Evolutionary conservation across 2,888 invertebrate species (phyloP).

Genomic region (Euzetes globulus): DNA sequence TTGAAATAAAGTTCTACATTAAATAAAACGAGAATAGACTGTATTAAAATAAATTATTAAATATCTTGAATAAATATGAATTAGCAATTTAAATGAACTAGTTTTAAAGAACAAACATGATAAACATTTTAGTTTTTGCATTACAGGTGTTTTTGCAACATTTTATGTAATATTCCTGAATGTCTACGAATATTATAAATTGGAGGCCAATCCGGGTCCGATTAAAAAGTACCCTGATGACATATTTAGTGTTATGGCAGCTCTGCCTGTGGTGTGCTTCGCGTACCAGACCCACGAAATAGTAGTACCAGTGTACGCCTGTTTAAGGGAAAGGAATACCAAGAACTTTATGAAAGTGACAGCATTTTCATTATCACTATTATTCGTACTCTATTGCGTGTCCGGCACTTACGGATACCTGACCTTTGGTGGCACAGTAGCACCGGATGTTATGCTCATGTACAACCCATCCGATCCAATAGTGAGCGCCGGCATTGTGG

Average conservation of each 20-base stretch:
- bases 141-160: slow-evolving; percentile 11
- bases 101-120: too few species aligned
- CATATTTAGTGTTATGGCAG: slow-evolving; percentile 41
- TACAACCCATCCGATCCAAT: slow-evolving; percentile 50
- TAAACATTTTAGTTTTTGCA: too few species aligned
- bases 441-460: slow-evolving; percentile 53
- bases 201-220: not conserved
- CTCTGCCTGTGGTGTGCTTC: slow-evolving; percentile 58
- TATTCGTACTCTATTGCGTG: slow-evolving; percentile 49
- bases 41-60: too few species aligned
- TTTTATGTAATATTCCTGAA: slow-evolving; percentile 26
- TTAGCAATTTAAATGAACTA: not conserved
- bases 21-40: too few species aligned
- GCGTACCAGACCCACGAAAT: slow-evolving; percentile 60
- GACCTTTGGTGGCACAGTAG: slow-evolving; percentile 55
- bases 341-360: slow-evolving; percentile 52
- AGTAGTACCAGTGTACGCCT: slow-evolving; percentile 57
- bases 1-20: too few species aligned
- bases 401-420: slow-evolving; percentile 55
- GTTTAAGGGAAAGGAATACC: slow-evolving; percentile 53
- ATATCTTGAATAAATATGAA: too few species aligned
- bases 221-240: slow-evolving; percentile 34
- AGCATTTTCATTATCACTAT: slow-evolving; percentile 48
- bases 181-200: slow-evolving; percentile 16
- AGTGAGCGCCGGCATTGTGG: slow-evolving; percentile 47